Evolutionary conservation across 2,797 vertebrate genomes (phyloP).

Genomic region (Loris lydekkerianus): DNA sequence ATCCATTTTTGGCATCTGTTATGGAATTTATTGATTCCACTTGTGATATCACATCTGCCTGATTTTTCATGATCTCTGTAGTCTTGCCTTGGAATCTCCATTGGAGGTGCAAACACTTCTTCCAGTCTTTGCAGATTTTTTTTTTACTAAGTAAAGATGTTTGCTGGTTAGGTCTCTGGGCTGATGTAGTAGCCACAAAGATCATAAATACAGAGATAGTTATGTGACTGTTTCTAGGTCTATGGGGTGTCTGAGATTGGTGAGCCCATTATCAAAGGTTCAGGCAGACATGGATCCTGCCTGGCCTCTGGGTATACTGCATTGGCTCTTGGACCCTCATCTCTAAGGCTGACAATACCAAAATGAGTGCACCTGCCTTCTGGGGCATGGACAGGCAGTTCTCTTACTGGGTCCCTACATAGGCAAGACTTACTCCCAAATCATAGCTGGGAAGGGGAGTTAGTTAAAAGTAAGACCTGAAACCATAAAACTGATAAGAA

Average conservation of each 20-base stretch:
- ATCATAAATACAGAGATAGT: not conserved
- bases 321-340: not conserved
- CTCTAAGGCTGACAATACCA: not conserved
- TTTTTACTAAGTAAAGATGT: not conserved
- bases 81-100: not conserved
- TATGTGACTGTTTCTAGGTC: not conserved
- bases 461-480: not conserved
- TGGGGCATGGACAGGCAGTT: not conserved
- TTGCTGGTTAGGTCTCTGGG: not conserved
- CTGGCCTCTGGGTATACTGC: not conserved
- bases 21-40: not conserved
- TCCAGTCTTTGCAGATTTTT: not conserved
- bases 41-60: not conserved
- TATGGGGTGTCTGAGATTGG: no score
- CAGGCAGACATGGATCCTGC: not conserved
- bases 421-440: not conserved
- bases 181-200: not conserved
- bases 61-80: not conserved
- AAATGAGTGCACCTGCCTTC: not conserved
- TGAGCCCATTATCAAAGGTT: not conserved
- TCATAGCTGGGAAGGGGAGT: not conserved
- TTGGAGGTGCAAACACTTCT: not conserved
- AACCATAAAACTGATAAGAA: not conserved
- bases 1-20: not conserved
- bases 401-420: not conserved